Percentiles rank a stretch among this genome's conserved stretches.
Conservation (phyloP, 2,113 vertebrate genomes). For the Campylomormyrus tamandua region DNA sequence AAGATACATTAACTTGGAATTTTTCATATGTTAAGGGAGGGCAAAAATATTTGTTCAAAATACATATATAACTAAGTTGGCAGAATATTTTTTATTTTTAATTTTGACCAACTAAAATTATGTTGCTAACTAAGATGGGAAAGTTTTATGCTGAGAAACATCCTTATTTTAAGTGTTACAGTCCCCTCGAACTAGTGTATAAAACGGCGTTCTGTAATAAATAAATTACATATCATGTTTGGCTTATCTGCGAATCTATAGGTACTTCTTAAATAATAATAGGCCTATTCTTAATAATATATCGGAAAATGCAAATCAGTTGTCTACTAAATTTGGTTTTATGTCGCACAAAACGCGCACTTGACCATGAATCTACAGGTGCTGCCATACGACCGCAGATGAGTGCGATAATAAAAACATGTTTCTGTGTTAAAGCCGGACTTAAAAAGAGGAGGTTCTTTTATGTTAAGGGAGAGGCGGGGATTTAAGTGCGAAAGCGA, state of each 20-base stretch:
- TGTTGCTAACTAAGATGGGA: no score
- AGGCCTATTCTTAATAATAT: neutral
- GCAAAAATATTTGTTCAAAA: no score
- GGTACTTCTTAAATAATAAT: neutral
- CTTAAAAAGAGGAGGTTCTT: neutral
- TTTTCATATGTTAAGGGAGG: no score
- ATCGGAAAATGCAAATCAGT: neutral
- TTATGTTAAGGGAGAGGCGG: neutral
- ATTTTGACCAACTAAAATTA: no score
- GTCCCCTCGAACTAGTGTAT: no score
- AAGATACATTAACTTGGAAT: no score
- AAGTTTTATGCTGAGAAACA: no score
- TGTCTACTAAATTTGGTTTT: neutral
- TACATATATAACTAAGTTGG: no score
- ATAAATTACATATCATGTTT: neutral
- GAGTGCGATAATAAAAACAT: neutral
- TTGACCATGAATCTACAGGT: neutral
- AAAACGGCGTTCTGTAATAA: neutral
- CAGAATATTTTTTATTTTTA: no score
- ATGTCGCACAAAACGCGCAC: neutral
- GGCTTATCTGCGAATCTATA: neutral
- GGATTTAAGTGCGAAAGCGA: constrained; percentile 10
- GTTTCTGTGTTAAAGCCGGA: neutral
- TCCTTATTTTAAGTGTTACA: no score
- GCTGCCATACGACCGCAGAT: neutral